Percentiles rank a stretch among this genome's conserved stretches.
These are phyloP conservation scores for Pygoscelis adeliae DNA, from an alignment of 2,113 vertebrate species.

Conservation along the genomic window DNA sequence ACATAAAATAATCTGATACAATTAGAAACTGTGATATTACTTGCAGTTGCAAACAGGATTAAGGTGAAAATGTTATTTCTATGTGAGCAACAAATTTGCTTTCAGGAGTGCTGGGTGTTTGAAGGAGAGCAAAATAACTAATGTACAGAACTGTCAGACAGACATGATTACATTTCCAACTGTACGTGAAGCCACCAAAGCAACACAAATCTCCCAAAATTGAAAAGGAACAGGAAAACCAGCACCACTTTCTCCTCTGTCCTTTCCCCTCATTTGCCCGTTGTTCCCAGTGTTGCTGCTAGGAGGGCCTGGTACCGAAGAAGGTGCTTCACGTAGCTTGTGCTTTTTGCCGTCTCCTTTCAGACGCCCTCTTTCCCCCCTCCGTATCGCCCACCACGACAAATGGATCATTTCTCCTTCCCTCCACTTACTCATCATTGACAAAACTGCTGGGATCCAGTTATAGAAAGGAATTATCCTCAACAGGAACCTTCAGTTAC, in stretches of 20 bases:
- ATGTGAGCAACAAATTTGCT: not conserved
- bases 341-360: conserved; percentile 13
- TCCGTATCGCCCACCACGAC: not conserved
- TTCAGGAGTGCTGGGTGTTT: not conserved
- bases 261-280: not conserved
- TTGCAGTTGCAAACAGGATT: not conserved
- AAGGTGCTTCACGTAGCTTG: not conserved
- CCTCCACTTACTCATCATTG: conserved; percentile 38
- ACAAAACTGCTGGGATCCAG: conserved; percentile 39
- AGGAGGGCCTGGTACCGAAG: not conserved
- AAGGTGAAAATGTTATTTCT: not conserved
- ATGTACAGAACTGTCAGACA: not conserved
- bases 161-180: not conserved
- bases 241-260: not conserved
- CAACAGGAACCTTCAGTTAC: conserved; percentile 65
- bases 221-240: not conserved
- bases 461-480: conserved; percentile 66
- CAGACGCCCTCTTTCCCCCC: not conserved
- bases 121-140: conserved; percentile 1
- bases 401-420: conserved; percentile 56
- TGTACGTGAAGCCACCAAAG: rapidly evolving
- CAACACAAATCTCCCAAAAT: not conserved
- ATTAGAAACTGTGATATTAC: conserved; percentile 11
- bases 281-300: not conserved
- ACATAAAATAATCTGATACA: conserved; percentile 2